These are phyloP conservation scores for Amphipoea oculea DNA, from an alignment of 2,888 invertebrate species.

Conservation along the genomic window DNA sequence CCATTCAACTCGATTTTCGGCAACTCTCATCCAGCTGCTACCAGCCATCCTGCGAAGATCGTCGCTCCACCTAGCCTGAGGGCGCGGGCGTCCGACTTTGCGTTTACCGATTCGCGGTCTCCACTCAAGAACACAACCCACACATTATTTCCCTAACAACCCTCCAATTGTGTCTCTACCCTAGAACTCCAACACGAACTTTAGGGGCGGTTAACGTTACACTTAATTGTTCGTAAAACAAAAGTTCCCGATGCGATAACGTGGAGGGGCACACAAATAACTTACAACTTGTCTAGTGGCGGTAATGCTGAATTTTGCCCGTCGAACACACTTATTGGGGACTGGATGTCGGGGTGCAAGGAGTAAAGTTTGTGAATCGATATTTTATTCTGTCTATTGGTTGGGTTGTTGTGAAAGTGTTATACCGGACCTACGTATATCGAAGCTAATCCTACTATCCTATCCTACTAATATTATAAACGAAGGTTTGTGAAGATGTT, in stretches of 20 bases:
- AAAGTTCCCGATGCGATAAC: slow-evolving; percentile 85
- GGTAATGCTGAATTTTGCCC: slow-evolving; percentile 50
- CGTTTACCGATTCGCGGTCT: too few relatives aligned
- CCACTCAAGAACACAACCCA: neutral
- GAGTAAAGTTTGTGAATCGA: slow-evolving; percentile 19
- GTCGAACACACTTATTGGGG: slow-evolving; percentile 49
- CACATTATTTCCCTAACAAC: slow-evolving; percentile 2
- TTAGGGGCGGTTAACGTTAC: slow-evolving; percentile 83
- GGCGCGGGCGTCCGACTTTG: too few relatives aligned
- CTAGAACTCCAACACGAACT: slow-evolving; percentile 74
- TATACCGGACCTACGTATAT: neutral
- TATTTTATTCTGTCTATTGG: slow-evolving; percentile 23
- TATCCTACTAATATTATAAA: too few relatives aligned
- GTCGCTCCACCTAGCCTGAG: too few relatives aligned
- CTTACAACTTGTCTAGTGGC: slow-evolving; percentile 67
- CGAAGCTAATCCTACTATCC: too few relatives aligned
- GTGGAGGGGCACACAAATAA: slow-evolving; percentile 70
- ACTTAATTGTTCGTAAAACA: slow-evolving; percentile 88
- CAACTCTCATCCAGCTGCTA: too few relatives aligned
- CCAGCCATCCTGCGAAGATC: too few relatives aligned
- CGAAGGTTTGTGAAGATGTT: too few relatives aligned
- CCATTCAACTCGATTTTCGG: too few relatives aligned
- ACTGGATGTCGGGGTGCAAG: slow-evolving; percentile 1
- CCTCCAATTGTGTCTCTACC: slow-evolving; percentile 68
- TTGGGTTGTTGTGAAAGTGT: neutral